Base-by-base conservation (phyloP, 2,888 invertebrate species). In the Eugnorisma glareosa region DNA sequence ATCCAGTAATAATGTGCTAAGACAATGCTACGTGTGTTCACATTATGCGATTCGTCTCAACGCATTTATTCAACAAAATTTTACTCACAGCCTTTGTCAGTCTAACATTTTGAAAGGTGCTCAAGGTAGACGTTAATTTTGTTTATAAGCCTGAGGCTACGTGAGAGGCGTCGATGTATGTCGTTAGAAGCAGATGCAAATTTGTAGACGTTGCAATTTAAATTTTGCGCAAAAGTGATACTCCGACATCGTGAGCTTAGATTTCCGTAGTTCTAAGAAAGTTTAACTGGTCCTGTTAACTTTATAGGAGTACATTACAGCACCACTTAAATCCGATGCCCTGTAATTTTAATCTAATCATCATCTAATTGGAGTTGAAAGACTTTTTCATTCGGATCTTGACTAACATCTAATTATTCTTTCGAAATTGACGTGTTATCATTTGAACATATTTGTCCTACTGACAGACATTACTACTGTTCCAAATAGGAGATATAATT, bases 1-100 rank as follows among this genome's bases (percentile, higher is more conserved):
- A 93, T 93, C 92, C 92, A 92, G 90, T 93, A 93, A 94, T 94
- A 93, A 92, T 92, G 91, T 91, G 91, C 90, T 90, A 91, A 91
- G 90, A 93, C 93, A 93, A 92, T 92, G 90, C 87, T 83, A 84
- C 74, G 85, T 80, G 85, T 85, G 83, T 86, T 83, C 77, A 73
- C 61, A 83, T 76, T 78, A 79, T 66, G 71, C 71, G 79, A 82
- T 79, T 85, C 74, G 67, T 77, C 67, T 76, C 70, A 40, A 71
- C 54, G 75, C 54, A 79, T 81, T 80, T 70, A 82, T 86, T 81
- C 57, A 64, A 71, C 67, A 72, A 80, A 74, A 84, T 78, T 82
- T 83, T 69, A 71, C 54, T 68, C 63, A 4, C 45, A 75, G 67
- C 67, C 73, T 73, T 80, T 78, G 77, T 77, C 73, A 77, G 77